phyloP scores from a whole-genome alignment of 2,113 vertebrate species.

The Pongo pygmaeus region DNA sequence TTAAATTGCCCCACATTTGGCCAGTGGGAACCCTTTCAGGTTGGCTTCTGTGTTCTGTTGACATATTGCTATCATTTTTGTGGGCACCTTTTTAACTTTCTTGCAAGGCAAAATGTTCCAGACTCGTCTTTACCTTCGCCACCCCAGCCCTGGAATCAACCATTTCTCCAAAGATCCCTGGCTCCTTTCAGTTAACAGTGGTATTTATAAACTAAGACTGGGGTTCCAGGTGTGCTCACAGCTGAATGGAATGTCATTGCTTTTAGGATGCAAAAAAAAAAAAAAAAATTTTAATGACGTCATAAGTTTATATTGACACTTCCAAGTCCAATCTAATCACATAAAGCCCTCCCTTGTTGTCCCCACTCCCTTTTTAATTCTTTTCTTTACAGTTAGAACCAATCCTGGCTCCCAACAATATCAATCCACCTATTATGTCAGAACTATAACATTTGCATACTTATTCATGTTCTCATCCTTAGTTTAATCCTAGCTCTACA shows the following conservation, averaged over 20 bases:
- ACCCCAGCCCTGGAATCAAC: neutral
- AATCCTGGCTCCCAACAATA: neutral
- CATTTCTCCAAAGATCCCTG: neutral
- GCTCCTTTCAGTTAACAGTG: neutral
- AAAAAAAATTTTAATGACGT: neutral
- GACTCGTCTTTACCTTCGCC: neutral
- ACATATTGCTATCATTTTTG: neutral
- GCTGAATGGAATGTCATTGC: neutral
- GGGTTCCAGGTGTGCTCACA: neutral
- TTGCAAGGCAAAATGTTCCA: neutral
- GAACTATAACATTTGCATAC: neutral
- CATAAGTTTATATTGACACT: neutral
- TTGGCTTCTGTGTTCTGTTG: neutral
- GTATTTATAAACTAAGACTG: slow-evolving; percentile 3
- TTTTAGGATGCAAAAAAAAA: neutral
- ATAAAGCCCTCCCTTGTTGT: neutral
- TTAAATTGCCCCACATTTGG: neutral
- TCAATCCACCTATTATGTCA: neutral
- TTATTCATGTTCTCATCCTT: neutral
- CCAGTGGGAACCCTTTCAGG: neutral
- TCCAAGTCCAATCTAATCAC: neutral
- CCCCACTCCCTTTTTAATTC: neutral
- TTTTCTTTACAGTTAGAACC: neutral
- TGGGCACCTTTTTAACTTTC: neutral
- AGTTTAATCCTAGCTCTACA: neutral